A percentile compares a stretch with the other conserved stretches of the same genome.
phyloP scores from a whole-genome alignment of 2,113 vertebrate species.

The Stictonetta naevosa region DNA sequence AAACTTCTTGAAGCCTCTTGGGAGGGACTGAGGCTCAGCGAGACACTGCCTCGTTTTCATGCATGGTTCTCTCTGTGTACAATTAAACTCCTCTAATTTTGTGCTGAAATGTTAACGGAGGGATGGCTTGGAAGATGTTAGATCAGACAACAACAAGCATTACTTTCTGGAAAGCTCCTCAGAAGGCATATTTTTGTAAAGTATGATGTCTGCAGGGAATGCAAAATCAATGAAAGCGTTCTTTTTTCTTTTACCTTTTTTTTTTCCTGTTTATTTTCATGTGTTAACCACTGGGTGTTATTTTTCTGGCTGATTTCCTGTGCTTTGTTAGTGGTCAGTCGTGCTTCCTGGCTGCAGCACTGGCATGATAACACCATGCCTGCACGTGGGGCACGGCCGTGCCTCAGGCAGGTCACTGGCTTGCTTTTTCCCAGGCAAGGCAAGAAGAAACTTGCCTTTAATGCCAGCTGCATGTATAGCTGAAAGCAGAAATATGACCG shows the following conservation, averaged over 20 bases:
- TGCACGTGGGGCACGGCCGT: accelerated
- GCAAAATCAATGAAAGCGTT: background rate
- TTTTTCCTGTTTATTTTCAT: background rate
- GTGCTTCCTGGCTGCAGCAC: background rate
- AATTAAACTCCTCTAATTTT: background rate
- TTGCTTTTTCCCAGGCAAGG: background rate
- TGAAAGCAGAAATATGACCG: background rate
- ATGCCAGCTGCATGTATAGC: background rate
- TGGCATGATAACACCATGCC: background rate
- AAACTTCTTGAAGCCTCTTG: background rate
- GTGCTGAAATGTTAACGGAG: background rate
- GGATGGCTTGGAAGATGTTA: background rate
- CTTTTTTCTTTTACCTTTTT: background rate
- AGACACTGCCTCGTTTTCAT: background rate
- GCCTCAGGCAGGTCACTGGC: background rate
- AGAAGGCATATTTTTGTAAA: background rate
- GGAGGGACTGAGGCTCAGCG: background rate
- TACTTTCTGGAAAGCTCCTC: background rate
- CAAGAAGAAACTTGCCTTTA: background rate
- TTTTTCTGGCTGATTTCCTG: background rate
- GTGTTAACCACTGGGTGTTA: background rate
- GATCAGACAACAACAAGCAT: background rate
- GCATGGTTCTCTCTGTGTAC: background rate
- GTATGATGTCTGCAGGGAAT: background rate
- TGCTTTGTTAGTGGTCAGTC: background rate